Evolutionary conservation across 2,797 vertebrate species (phyloP), one percentile per base, ranked within the genome.

Genomic region (Ateles fusciceps): DNA sequence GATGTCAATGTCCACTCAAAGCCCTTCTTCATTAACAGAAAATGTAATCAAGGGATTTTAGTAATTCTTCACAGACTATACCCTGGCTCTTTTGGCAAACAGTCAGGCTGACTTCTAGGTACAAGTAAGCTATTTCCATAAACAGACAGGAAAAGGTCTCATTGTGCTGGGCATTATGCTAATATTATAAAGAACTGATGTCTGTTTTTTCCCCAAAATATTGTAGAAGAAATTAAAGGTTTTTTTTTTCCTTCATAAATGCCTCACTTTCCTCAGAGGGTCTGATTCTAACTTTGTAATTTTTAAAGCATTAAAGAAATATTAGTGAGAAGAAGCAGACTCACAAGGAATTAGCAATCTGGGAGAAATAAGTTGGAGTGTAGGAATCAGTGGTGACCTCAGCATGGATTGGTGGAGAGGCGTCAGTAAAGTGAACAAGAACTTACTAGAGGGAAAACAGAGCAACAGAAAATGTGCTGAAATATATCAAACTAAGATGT

Each of bases 261-360:
- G 36, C 19, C 3, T 92, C 50, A 19, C 5, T 39, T 89, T n/a
- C 44, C 55, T n/a, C 17, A 68, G 71, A 71, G 96, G 50, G 17
- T 48, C 50, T 46, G 44, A 91, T 71, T 55, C 79, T 94, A 85
- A 92, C 91, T 97, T 89, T 59, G 76, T 95, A 48, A 92, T 48
- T 87, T 96, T 39, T 26, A 80, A 92, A 89, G 42, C 57, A 78
- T 33, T 28, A n/a, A 71, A 42, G 89, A 91, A 80, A 76, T 26
- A 33, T 74, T 59, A 61, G 59, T 89, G 81, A 68, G 55, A 92
- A 89, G 61, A 96, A 50, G 42, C 28, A 89, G 36, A 36, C 36
- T 89, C 46, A 83, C 9, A 90, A 74, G 85, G 88, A 96, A 91
- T 64, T 74, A 89, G 74, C 86, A 96, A 36, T 42, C 57, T 46